These are phyloP conservation scores for Anaspis maculata DNA, from an alignment of 2,888 invertebrate genomes.

Conservation along the genomic window DNA sequence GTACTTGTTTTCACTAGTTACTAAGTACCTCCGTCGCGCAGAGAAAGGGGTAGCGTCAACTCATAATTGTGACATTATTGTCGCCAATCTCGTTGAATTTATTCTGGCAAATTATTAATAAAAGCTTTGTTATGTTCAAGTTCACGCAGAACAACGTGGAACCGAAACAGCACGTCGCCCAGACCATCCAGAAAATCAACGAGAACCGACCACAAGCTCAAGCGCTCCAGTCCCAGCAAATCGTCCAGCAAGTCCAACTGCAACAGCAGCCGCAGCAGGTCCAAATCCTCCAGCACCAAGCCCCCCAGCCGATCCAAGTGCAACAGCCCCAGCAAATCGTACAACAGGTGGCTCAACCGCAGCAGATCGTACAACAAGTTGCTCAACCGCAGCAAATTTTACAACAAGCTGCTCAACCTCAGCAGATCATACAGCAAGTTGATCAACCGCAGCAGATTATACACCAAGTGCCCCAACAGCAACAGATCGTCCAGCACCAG, in stretches of 20 bases:
- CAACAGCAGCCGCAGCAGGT: conserved; percentile 11
- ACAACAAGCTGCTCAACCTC: conserved; percentile 10
- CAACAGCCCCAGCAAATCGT: conserved; percentile 5
- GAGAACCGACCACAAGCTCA: conserved; percentile 6
- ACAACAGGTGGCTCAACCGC: conserved; percentile 9
- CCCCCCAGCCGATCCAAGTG: not conserved
- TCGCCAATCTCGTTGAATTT: no score
- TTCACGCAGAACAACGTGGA: conserved; percentile 8
- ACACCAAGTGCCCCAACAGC: conserved; percentile 9
- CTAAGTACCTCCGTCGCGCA: no score
- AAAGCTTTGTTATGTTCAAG: conserved; percentile 8
- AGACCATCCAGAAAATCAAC: conserved; percentile 15
- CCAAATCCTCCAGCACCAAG: conserved; percentile 3
- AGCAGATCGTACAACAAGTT: conserved; percentile 11
- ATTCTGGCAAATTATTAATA: no score
- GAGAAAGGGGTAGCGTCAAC: no score
- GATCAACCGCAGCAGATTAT: conserved; percentile 12
- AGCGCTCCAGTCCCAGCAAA: conserved; percentile 6
- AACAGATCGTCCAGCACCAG: conserved; percentile 2
- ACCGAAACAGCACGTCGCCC: conserved; percentile 10
- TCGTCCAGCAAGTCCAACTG: conserved; percentile 6
- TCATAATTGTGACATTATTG: no score
- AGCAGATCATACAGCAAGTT: conserved; percentile 9
- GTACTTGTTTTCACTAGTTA: no score
- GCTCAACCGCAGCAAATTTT: conserved; percentile 2